Evolutionary conservation across 2,113 vertebrate genomes (phyloP), one percentile per base, ranked within the genome.

Genomic region (Accipiter cooperii): DNA sequence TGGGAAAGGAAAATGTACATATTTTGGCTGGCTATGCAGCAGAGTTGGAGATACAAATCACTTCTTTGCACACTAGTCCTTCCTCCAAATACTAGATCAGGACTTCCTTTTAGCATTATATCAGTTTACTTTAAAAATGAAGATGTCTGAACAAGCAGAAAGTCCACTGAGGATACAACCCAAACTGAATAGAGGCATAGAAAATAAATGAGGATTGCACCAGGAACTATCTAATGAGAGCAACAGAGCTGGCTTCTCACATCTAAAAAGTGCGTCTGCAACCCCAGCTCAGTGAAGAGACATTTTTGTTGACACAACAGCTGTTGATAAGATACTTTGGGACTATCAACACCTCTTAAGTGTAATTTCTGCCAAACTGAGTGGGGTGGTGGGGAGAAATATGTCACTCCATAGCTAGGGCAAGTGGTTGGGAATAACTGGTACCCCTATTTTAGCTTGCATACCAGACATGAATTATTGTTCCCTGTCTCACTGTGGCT

Each of bases 401-500:
- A 78, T 84, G 44, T 46, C 22, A 89, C 47, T 31, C n/a, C 42
- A 80, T 47, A 52, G 5, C 3, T 60, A 61, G n/a, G 38, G 36
- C 26, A 84, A 70, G 20, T 36, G 33, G 21, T 86, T 79, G 55
- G n/a, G 38, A 89, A 52, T 78, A 84, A 64, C 28, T 34, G 19
- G 42, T 78, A 94, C 10, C 5, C 29, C 16, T 95, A 26, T 81
- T 93, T 51, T 60, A 84, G 77, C 26, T 74, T 78, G n/a, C n/a
- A 64, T 71, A 70, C 5, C 80, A 84, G 83, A 75, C 12, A 57
- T 70, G 60, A 97, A 97, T 87, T 93, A 8, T 86, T 95, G 57
- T 95, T 88, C 73, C 93, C 40, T 93, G 26, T 96, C 87, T 97
- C 55, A 81, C 84, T 96, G n/a, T 97, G 95, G 64, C 74, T 95